Conservation (phyloP, 2,113 vertebrate species). For the Campylomormyrus numenius region DNA sequence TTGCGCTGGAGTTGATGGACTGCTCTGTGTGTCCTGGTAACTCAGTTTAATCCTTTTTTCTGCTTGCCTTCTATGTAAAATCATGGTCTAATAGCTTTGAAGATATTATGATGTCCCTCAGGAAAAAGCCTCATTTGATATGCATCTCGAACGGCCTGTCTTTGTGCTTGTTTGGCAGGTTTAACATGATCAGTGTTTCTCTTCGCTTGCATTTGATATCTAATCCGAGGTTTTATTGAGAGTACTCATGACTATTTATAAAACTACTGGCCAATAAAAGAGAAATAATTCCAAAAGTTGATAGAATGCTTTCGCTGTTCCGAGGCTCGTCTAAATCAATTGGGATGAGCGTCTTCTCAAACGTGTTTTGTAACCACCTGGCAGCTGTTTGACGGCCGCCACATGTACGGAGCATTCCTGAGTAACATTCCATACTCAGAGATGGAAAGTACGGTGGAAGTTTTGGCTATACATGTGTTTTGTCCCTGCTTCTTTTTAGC, state of each 20-base stretch:
- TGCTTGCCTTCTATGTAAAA: neutral
- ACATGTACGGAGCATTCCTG: neutral
- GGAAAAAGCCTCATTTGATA: neutral
- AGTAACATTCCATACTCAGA: neutral
- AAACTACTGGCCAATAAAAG: neutral
- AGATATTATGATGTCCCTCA: neutral
- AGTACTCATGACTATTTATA: neutral
- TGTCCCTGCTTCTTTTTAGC: neutral
- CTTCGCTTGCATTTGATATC: neutral
- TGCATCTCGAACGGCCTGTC: neutral
- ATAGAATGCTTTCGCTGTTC: neutral
- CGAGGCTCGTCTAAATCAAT: neutral
- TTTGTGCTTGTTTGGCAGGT: neutral
- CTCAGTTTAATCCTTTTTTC: neutral
- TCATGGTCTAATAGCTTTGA: neutral
- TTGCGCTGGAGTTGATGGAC: neutral
- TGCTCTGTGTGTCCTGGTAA: neutral
- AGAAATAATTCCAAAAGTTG: neutral
- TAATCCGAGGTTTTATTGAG: neutral
- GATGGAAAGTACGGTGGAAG: neutral
- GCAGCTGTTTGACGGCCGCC: neutral
- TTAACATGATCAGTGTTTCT: neutral
- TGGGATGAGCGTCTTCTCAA: neutral
- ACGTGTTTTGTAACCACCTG: neutral
- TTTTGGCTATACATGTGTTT: neutral